Base-by-base conservation (phyloP, 2,797 vertebrate species). In the Acipenser ruthenus region DNA sequence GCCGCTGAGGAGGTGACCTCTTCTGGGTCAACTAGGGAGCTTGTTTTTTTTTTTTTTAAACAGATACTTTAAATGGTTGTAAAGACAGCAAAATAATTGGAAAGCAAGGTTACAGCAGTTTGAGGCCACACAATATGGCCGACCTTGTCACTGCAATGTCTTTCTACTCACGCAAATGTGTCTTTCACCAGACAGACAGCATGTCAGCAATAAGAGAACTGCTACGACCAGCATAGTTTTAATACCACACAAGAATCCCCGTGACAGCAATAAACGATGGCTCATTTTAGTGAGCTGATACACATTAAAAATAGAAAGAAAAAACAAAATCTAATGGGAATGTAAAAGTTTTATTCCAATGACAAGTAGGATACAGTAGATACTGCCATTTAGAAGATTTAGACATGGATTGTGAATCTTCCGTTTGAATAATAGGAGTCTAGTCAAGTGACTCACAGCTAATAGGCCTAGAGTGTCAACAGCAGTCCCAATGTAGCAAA, bases 141-240 rank as follows among this genome's bases (percentile, higher is more conserved):
- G 76, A 79, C 50, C 71, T 74, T 71, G 69, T 51, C 66, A 72
- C 58, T 63, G 60, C 67, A 23, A 68, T 69, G 68, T 72, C 80
- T 79, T 79, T 76, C 71, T 72, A 63, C 70, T 64, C 61, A 74
- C 71, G 74, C 74, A 75, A 77, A 78, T 66, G 66, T 65, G 50
- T 76, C 73, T 83, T 83, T 79, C 72, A 82, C 68, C 65, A 73
- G 72, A 79, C 69, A 69, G 69, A 18, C 70, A 71, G 77, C 78
- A 52, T 72, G 71, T 73, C 67, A 74, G 70, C 74, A 47, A 3
- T 60, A 65, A 78, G 63, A 63, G 76, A 74, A 65, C 65, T 67
- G 71, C 55, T 72, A 49, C 68, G 63, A 72, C 15, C 13, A 63
- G 61, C 70, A 69, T 2, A 12, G 1, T 67, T 68, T 70, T 74